Evolutionary conservation across 1,140 invertebrate genomes (phyloP).

Genomic region (Calycopis cecrops): DNA sequence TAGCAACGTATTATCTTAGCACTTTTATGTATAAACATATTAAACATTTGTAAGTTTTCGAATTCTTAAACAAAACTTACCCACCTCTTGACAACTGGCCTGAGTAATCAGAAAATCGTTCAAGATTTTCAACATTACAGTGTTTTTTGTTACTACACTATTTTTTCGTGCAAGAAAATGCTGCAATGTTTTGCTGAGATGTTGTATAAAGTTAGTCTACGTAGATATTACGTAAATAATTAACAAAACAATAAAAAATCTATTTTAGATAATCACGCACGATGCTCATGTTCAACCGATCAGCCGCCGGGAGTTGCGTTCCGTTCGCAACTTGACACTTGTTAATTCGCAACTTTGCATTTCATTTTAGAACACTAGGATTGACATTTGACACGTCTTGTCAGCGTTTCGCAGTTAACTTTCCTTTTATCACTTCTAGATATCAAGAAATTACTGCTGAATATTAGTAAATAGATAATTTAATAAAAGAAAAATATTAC

Average conservation of each 20-base stretch:
- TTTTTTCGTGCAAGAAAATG: conserved; percentile 37
- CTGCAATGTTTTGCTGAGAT: conserved; percentile 47
- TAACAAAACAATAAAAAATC: conserved; percentile 63
- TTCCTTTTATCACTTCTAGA: too few relatives aligned
- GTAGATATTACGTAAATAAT: conserved; percentile 60
- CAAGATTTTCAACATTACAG: conserved; percentile 73
- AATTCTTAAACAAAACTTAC: conserved; percentile 70
- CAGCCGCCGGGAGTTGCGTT: conserved; percentile 46
- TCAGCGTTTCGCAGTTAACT: background rate
- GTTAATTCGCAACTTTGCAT: conserved; percentile 3
- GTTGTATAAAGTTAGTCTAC: conserved; percentile 53
- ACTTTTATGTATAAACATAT: background rate
- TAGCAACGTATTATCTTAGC: conserved; percentile 25
- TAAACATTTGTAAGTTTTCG: conserved; percentile 14
- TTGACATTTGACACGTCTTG: background rate
- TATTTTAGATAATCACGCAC: conserved; percentile 69
- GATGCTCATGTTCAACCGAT: conserved; percentile 65
- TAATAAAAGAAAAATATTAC: too few relatives aligned
- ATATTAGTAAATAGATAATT: too few relatives aligned
- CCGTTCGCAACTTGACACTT: conserved; percentile 20
- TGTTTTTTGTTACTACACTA: conserved; percentile 58
- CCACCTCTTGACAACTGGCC: conserved; percentile 78
- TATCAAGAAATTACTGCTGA: too few relatives aligned
- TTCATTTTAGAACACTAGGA: background rate
- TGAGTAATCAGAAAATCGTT: conserved; percentile 65